These are phyloP conservation scores for Rousettus leschenaultii DNA, from an alignment of 2,113 vertebrate species.

Conservation along the genomic window DNA sequence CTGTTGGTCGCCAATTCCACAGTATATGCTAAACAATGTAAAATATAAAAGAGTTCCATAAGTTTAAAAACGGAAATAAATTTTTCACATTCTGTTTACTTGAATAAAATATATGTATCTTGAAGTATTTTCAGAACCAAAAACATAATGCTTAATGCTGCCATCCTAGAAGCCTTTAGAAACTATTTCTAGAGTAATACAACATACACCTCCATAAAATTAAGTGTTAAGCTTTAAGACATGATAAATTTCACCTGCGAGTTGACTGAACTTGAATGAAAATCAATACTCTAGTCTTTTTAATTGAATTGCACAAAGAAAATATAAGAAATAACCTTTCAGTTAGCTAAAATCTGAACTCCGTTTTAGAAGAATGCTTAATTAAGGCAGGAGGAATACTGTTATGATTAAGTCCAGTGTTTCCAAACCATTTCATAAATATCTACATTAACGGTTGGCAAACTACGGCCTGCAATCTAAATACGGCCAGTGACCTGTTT, in stretches of 20 bases:
- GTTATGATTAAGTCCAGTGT: not conserved
- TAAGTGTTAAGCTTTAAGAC: constrained; percentile 51
- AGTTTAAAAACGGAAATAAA: constrained; percentile 71
- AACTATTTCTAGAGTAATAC: constrained; percentile 56
- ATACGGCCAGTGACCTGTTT: not conserved
- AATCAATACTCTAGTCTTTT: not conserved
- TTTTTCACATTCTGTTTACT: constrained; percentile 63
- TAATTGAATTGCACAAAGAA: constrained; percentile 28
- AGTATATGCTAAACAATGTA: constrained; percentile 81
- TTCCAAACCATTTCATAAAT: not conserved
- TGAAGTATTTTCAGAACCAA: constrained; percentile 43
- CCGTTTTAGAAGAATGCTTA: not conserved
- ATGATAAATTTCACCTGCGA: constrained; percentile 21
- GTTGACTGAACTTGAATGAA: constrained; percentile 9
- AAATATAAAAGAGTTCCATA: constrained; percentile 77
- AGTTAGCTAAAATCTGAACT: constrained; percentile 24
- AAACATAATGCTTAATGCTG: constrained; percentile 25
- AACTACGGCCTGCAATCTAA: not conserved
- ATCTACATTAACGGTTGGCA: not conserved
- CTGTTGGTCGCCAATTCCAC: constrained; percentile 81
- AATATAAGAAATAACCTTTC: not conserved
- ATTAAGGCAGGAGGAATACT: not conserved
- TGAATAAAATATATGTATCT: constrained; percentile 58
- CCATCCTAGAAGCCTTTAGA: constrained; percentile 38
- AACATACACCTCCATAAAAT: constrained; percentile 51